These are phyloP conservation scores for Dicycla oo DNA, from an alignment of 2,888 invertebrate species.

Conservation along the genomic window DNA sequence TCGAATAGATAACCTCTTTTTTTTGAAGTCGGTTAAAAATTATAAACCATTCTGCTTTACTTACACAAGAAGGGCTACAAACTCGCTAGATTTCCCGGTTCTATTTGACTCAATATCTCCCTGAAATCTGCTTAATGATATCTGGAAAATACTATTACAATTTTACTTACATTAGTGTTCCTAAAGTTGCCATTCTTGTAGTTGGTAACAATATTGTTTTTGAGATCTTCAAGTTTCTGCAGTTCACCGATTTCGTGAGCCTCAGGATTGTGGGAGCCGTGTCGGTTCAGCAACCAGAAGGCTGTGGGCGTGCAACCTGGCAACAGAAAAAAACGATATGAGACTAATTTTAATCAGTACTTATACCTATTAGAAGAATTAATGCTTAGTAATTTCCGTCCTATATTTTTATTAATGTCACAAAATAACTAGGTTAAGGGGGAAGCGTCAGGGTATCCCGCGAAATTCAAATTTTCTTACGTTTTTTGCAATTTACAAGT, in stretches of 20 bases:
- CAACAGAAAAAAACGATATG: not conserved
- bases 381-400: slow-evolving; percentile 9
- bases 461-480: no score
- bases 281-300: slow-evolving; percentile 93
- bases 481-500: no score
- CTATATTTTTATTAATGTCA: slow-evolving; percentile 1
- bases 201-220: slow-evolving; percentile 92
- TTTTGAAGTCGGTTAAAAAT: no score
- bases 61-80: not conserved
- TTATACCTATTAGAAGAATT: not conserved
- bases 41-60: not conserved
- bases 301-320: slow-evolving; percentile 93
- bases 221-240: slow-evolving; percentile 89
- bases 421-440: not conserved
- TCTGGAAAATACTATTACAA: not conserved
- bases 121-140: not conserved
- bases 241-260: slow-evolving; percentile 89
- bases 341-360: slow-evolving; percentile 1
- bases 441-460: no score
- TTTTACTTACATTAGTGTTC: slow-evolving; percentile 83
- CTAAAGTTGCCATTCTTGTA: slow-evolving; percentile 89
- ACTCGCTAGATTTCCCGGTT: not conserved
- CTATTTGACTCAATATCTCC: not conserved
- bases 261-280: slow-evolving; percentile 93
- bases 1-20: no score